Base-by-base conservation (phyloP, 2,113 vertebrate species). In the Romanogobio albipinnatus region DNA sequence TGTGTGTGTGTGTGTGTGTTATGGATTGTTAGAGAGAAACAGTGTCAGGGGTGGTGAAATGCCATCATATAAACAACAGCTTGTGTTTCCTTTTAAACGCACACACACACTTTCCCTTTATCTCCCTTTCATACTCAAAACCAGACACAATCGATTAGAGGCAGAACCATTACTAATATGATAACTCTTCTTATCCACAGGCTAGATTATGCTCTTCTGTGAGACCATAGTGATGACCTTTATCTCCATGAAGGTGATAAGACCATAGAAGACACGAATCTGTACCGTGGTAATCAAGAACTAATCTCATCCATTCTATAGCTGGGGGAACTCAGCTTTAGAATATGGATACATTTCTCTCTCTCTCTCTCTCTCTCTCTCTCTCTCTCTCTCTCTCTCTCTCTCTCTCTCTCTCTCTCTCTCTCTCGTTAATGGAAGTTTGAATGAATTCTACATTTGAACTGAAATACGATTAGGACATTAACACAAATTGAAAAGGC, bases 381-480 rank as follows among this genome's bases (percentile, higher is more conserved):
- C 39, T 7, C 39, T 39, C 39, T 7, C 39, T 39, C 39, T 39
- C 39, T 39, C 39, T 39, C 39, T 39, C 39, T 39, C 39, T 39
- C 39, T 39, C 39, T 39, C 45, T 51, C 24, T 75, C 71, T 75
- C 43, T 24, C n/a, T 53, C 74, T 53, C 24, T 33, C 49, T 29
- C 9, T 59, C 76, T 78, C 76, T 45, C 3, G 61, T 68, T 49
- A 66, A 81, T 81, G 61, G 78, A 81, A 47, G 61, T 68, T 81
- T 81, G 78, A 81, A 81, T 81, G 78, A 45, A 81, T 81, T 81
- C 61, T 66, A 81, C 78, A 81, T 81, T 81, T 81, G 78, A 43
- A 66, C 59, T 33, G 61, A 81, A 81, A 81, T 81, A 81, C 59
- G 45, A 66, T 81, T 81, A 81, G 61, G 15, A 68, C 61, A 81